Conservation (phyloP, 2,797 vertebrate genomes). For the Neostethus bicornis region DNA sequence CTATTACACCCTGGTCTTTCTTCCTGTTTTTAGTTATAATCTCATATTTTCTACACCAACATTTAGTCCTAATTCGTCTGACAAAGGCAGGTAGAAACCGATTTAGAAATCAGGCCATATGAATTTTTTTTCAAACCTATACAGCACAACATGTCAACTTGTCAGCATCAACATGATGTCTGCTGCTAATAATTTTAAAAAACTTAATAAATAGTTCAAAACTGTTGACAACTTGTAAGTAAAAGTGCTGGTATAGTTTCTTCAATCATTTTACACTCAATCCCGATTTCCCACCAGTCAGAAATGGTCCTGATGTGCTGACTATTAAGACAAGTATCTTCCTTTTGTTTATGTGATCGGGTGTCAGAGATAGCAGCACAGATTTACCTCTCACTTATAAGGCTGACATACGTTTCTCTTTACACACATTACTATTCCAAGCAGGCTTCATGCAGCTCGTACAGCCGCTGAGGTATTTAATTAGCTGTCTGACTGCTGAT, state of each 20-base stretch:
- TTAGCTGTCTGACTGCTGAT: conserved; percentile 78
- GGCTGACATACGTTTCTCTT: conserved; percentile 76
- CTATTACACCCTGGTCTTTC: no score
- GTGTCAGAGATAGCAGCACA: conserved; percentile 36
- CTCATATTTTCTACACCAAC: no score
- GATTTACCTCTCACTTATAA: conserved; percentile 74
- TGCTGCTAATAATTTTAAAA: no score
- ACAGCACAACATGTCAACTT: no score
- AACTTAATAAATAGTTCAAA: no score
- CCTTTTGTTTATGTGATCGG: conserved; percentile 25
- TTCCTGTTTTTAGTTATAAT: no score
- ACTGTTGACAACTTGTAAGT: background rate
- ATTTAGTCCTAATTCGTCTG: no score
- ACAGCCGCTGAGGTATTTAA: conserved; percentile 74
- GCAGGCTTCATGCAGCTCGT: conserved; percentile 48
- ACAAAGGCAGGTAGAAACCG: no score
- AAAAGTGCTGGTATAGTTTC: background rate
- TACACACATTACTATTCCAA: conserved; percentile 72
- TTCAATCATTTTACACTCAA: background rate
- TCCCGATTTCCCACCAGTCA: background rate
- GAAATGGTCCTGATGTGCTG: background rate
- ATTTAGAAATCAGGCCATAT: no score
- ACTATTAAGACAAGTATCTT: conserved; percentile 6
- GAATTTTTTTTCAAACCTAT: no score
- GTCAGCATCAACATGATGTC: no score